Evolutionary conservation across 2,113 vertebrate genomes (phyloP), one percentile per base, ranked within the genome.

Genomic region (Zosterops lateralis): DNA sequence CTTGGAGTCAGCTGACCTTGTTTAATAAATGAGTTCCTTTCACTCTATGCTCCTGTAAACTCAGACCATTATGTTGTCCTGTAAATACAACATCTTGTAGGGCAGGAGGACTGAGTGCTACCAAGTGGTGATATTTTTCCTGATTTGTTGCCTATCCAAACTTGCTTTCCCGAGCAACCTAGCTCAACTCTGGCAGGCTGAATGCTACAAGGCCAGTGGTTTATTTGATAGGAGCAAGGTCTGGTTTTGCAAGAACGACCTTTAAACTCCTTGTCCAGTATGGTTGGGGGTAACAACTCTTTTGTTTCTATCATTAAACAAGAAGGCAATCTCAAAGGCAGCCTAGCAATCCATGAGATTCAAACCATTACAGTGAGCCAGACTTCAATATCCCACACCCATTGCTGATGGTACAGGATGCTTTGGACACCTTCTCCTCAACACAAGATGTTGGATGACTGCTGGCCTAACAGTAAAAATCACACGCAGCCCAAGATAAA

Each of bases 321-420:
- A 38, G 38, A 58, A 0, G 0, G 16, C 45, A 71, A 50, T 10
- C 22, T 68, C 54, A 65, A 50, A 73, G 22, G 50, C 51, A 87
- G n/a, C 11, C 34, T 28, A 17, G 57, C 18, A 83, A 36, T 50
- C 32, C 26, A 32, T 13, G 29, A 70, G 14, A 84, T 40, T 57
- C 20, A 61, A 77, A 48, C 24, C 48, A 60, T 28, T 31, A 48
- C 0, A 0, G 19, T 3, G 4, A 87, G 15, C 26, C 12, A 29
- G 75, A 73, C 38, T 42, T 19, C n/a, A 34, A 1, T 8, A 65
- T 3, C 36, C 17, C 24, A 17, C 7, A 70, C 2, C 10, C 2
- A 50, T 2, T 26, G 3, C 16, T 54, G 21, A 21, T 4, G 3
- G 62, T 42, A 61, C 14, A 71, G 11, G 15, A 57, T 38, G 25